Evolutionary conservation across 2,797 vertebrate species (phyloP).

Genomic region (Paedocypris micromegethes): DNA sequence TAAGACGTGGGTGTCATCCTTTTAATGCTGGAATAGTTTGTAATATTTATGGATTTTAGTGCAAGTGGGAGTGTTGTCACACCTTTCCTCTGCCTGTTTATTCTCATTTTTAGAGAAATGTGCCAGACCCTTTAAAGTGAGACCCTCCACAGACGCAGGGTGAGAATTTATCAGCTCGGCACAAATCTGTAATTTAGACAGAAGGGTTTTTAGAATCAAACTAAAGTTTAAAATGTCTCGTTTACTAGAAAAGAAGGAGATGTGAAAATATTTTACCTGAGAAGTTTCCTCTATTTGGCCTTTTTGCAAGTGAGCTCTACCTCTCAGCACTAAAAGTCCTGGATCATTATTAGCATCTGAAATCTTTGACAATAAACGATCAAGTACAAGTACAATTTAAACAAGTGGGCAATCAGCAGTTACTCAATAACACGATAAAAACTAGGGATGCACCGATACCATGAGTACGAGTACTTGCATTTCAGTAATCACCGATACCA

Average conservation of each 20-base stretch:
- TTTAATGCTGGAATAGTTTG: neutral
- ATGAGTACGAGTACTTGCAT: too few relatives aligned
- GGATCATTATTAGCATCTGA: conserved; percentile 72
- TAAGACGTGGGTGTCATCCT: neutral
- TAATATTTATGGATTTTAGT: neutral
- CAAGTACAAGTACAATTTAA: too few relatives aligned
- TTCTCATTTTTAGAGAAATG: conserved; percentile 72
- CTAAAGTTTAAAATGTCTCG: too few relatives aligned
- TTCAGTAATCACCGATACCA: too few relatives aligned
- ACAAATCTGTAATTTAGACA: conserved; percentile 67
- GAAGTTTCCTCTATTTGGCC: conserved; percentile 72
- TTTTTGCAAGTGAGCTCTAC: conserved; percentile 77
- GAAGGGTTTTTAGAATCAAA: too few relatives aligned
- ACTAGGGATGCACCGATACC: too few relatives aligned
- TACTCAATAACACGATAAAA: too few relatives aligned
- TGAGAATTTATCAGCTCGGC: conserved; percentile 72
- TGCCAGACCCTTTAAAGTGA: conserved; percentile 72
- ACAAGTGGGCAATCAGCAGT: too few relatives aligned
- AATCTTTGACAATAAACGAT: conserved; percentile 67
- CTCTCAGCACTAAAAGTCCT: conserved; percentile 71
- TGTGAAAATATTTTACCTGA: conserved; percentile 65
- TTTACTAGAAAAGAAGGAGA: too few relatives aligned
- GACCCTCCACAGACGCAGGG: conserved; percentile 69
- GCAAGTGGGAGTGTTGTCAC: conserved; percentile 1
- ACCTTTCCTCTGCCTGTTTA: conserved; percentile 81